Conservation (phyloP, 2,113 vertebrate species). For the Thalassoma bifasciatum region DNA sequence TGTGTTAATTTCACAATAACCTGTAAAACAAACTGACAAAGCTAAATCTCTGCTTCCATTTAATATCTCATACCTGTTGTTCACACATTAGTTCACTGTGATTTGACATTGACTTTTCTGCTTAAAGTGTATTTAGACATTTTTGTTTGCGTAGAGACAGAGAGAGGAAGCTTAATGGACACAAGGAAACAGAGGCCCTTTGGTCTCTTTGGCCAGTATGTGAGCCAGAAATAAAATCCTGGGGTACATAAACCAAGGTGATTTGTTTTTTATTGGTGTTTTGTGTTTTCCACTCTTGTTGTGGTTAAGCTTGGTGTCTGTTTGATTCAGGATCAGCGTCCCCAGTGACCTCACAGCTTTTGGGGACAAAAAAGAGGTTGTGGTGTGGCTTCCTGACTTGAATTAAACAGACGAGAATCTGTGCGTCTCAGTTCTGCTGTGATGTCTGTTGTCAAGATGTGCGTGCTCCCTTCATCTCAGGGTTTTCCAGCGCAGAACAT, state of each 20-base stretch:
- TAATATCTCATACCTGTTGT: background rate
- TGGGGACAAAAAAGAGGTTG: constrained; percentile 14
- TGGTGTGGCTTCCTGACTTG: constrained; percentile 18
- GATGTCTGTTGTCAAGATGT: constrained; percentile 64
- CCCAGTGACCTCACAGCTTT: constrained; percentile 5
- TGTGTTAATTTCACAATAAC: too few species aligned
- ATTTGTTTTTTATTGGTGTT: background rate
- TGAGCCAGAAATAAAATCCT: background rate
- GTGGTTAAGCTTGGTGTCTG: constrained; percentile 11
- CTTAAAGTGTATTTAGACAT: background rate
- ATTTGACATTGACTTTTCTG: background rate
- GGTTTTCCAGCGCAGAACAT: constrained; percentile 40
- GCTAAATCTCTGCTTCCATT: too few species aligned
- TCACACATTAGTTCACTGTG: background rate
- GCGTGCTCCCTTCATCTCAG: constrained; percentile 37
- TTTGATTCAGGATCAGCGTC: constrained; percentile 4
- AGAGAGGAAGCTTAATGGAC: background rate
- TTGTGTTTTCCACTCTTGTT: background rate
- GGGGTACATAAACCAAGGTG: background rate
- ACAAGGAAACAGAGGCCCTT: background rate
- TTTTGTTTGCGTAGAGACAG: background rate
- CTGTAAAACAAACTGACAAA: background rate
- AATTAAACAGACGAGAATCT: constrained; percentile 42
- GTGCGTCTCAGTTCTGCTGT: constrained; percentile 7
- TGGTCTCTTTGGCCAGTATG: background rate